phyloP scores from a whole-genome alignment of 2,113 vertebrate species.

The Pseudolaguvia tuberculata region DNA sequence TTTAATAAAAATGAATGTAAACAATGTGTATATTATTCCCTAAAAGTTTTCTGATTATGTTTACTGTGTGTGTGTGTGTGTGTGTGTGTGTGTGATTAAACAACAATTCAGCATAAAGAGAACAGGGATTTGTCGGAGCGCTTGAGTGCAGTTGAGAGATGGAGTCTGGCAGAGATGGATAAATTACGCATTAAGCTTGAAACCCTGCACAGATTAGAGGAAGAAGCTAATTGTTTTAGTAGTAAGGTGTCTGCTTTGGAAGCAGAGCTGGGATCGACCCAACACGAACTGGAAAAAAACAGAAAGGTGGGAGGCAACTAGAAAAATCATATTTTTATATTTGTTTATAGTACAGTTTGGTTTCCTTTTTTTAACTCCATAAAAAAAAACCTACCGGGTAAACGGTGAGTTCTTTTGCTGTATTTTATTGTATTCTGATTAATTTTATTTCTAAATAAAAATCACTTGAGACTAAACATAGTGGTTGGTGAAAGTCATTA shows the following conservation, averaged over 20 bases:
- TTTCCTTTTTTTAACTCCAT: not conserved
- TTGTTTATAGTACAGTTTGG: not conserved
- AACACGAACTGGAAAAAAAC: conserved; percentile 76
- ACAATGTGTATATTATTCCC: not conserved
- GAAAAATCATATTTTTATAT: conserved; percentile 42
- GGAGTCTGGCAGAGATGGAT: conserved; percentile 72
- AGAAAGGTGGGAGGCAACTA: conserved; percentile 73
- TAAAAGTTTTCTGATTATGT: not conserved
- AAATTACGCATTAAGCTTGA: conserved; percentile 76
- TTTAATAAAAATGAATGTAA: not conserved
- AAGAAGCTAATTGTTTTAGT: conserved; percentile 73
- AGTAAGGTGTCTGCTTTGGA: conserved; percentile 75
- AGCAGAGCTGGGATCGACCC: conserved; percentile 82
- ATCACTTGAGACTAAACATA: not conserved
- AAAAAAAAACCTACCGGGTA: not conserved
- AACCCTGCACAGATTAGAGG: conserved; percentile 74
- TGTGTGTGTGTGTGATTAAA: not conserved
- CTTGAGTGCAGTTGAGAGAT: conserved; percentile 68
- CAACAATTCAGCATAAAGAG: conserved; percentile 78
- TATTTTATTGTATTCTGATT: not conserved
- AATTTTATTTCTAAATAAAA: not conserved
- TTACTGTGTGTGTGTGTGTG: not conserved
- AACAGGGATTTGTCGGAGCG: conserved; percentile 83
- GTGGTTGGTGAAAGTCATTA: not conserved
- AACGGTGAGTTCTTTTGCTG: not conserved